phyloP scores from a whole-genome alignment of 2,888 invertebrate species.

The Matsumyia berberina region DNA sequence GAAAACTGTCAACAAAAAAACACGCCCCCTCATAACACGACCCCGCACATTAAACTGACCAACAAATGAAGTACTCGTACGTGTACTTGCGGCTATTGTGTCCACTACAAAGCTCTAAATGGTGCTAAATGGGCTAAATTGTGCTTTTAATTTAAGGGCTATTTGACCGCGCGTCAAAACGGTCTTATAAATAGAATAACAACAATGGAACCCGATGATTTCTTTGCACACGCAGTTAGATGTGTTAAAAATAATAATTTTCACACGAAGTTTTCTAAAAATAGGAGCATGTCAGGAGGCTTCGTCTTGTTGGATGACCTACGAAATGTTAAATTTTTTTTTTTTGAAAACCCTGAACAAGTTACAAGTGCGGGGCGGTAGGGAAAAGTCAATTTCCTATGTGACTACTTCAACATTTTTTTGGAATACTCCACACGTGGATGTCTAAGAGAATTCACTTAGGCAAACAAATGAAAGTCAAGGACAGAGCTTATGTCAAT shows the following conservation, averaged over 20 bases:
- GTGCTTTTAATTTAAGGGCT: conserved; percentile 8
- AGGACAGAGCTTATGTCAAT: background rate
- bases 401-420: background rate
- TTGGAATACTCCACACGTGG: background rate
- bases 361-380: no score
- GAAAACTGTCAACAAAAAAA: background rate
- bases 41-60: background rate
- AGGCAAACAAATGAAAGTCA: background rate
- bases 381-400: background rate
- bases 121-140: background rate
- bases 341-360: background rate
- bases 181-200: conserved; percentile 10
- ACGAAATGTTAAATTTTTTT: background rate
- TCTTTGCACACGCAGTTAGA: background rate
- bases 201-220: background rate
- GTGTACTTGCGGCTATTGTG: background rate
- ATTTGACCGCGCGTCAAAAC: conserved; percentile 4
- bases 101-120: conserved; percentile 14
- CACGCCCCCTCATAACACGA: background rate
- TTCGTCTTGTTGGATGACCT: background rate
- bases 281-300: background rate
- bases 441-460: background rate
- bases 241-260: background rate
- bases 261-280: background rate
- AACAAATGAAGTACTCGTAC: background rate